Percentiles rank a stretch among this genome's conserved stretches.
phyloP scores from a whole-genome alignment of 2,888 invertebrate genomes.

The Agonum fuliginosum region DNA sequence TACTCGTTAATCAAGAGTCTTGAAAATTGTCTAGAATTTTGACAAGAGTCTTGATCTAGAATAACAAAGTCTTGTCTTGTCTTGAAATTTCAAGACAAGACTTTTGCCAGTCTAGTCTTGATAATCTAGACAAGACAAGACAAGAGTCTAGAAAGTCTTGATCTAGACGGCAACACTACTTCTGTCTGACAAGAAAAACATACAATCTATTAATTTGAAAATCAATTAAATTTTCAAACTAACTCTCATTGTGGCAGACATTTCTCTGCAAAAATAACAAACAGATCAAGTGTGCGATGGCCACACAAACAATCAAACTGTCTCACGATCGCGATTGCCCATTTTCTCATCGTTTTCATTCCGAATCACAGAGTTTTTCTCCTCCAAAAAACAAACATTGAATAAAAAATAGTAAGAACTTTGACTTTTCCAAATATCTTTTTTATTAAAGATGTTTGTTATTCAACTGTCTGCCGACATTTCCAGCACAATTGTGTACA shows the following conservation, averaged over 20 bases:
- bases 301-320: conserved; percentile 25
- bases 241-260: background rate
- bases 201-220: background rate
- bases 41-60: too few species aligned
- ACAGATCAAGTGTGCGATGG: conserved; percentile 27
- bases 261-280: conserved; percentile 20
- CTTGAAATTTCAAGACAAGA: too few species aligned
- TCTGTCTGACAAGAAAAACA: conserved; percentile 49
- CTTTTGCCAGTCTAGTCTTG: too few species aligned
- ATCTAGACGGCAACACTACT: too few species aligned
- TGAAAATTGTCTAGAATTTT: too few species aligned
- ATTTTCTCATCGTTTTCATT: conserved; percentile 28
- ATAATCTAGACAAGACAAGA: too few species aligned
- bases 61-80: too few species aligned
- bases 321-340: conserved; percentile 9
- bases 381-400: conserved; percentile 18
- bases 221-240: background rate
- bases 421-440: conserved; percentile 14
- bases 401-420: conserved; percentile 32
- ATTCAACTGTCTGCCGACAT: conserved; percentile 22
- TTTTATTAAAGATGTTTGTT: conserved; percentile 23
- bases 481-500: background rate
- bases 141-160: too few species aligned
- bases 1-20: too few species aligned
- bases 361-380: conserved; percentile 10